Percentiles rank a stretch among this genome's conserved stretches.
phyloP scores from a whole-genome alignment of 2,888 invertebrate genomes.

The Incurvaria masculella region DNA sequence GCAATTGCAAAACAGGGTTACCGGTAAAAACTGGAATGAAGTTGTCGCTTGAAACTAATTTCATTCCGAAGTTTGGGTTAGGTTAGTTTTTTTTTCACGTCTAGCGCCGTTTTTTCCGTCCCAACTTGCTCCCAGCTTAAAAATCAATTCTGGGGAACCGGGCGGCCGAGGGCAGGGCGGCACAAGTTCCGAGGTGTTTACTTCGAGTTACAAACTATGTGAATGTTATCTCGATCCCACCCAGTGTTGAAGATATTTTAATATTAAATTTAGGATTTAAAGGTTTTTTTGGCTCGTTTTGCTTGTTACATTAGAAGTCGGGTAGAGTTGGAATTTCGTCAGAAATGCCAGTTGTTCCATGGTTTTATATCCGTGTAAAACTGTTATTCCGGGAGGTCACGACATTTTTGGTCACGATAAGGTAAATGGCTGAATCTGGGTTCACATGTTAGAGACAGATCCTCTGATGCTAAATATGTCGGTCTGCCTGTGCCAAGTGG shows the following conservation, averaged over 20 bases:
- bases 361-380: too few species aligned
- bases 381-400: too few species aligned
- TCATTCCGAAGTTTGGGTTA: constrained; percentile 49
- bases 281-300: too few species aligned
- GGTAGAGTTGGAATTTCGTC: too few species aligned
- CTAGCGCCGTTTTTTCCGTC: constrained; percentile 32
- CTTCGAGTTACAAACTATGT: constrained; percentile 26
- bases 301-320: too few species aligned
- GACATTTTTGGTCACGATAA: too few species aligned
- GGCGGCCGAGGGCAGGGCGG: constrained; percentile 21
- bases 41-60: constrained; percentile 55
- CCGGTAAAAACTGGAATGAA: constrained; percentile 51
- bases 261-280: background rate
- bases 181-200: constrained; percentile 45
- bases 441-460: too few species aligned
- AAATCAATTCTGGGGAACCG: constrained; percentile 47
- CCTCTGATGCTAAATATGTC: too few species aligned
- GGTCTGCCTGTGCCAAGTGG: too few species aligned
- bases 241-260: constrained; percentile 19
- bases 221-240: constrained; percentile 33
- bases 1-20: constrained; percentile 43
- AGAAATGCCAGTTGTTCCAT: too few species aligned
- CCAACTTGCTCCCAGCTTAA: constrained; percentile 45
- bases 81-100: constrained; percentile 44
- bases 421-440: too few species aligned